Evolutionary conservation across 2,113 vertebrate genomes (phyloP).

Genomic region (Bungarus multicinctus): DNA sequence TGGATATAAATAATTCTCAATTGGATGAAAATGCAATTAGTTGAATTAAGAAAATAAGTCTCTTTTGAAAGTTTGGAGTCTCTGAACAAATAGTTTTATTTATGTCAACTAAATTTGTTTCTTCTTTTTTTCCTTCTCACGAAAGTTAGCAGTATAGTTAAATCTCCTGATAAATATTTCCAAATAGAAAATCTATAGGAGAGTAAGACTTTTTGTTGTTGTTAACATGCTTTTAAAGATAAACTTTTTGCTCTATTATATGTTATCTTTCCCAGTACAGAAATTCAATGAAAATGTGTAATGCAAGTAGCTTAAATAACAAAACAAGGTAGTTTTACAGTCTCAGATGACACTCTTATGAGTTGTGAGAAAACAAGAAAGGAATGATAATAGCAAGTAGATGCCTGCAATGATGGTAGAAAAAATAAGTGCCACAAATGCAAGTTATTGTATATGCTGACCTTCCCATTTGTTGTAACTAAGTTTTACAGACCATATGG

Average conservation of each 20-base stretch:
- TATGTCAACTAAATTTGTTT: conserved; percentile 58
- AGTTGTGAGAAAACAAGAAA: conserved; percentile 45
- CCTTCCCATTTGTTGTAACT: conserved; percentile 46
- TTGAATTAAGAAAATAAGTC: conserved; percentile 48
- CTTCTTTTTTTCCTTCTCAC: conserved; percentile 42
- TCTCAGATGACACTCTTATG: conserved; percentile 55
- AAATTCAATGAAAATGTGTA: conserved; percentile 47
- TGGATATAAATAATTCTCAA: neutral
- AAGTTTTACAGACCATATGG: conserved; percentile 64
- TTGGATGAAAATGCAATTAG: conserved; percentile 49
- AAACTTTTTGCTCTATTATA: conserved; percentile 55
- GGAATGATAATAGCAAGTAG: conserved; percentile 56
- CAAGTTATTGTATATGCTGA: conserved; percentile 40
- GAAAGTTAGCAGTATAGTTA: conserved; percentile 41
- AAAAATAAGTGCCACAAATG: conserved; percentile 38
- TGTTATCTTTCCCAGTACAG: conserved; percentile 55
- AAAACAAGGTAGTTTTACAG: conserved; percentile 53
- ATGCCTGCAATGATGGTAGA: conserved; percentile 26
- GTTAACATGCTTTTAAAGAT: conserved; percentile 51
- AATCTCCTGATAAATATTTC: conserved; percentile 50
- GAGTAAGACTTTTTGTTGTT: conserved; percentile 20
- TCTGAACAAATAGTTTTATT: conserved; percentile 46
- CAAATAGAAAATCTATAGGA: conserved; percentile 34
- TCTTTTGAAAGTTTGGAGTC: conserved; percentile 26
- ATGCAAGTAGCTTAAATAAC: conserved; percentile 44